Percentiles rank a stretch among this genome's conserved stretches.
Conservation (phyloP, 2,888 invertebrate species). For the Diarsia dahlii region DNA sequence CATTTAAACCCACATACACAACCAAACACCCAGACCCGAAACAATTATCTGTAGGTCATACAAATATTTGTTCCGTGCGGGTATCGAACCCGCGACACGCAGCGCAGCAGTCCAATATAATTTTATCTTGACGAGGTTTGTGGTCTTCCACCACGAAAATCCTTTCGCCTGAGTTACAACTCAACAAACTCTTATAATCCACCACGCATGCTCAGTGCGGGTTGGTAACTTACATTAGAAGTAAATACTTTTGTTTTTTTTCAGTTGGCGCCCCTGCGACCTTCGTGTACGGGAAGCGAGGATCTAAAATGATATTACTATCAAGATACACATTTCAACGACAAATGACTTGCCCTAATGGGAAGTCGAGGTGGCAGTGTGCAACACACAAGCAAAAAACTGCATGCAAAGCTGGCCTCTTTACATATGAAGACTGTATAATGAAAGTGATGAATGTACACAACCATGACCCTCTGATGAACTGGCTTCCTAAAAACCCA, state of each 20-base stretch:
- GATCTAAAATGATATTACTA: slow-evolving; percentile 30
- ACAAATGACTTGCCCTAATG: not conserved
- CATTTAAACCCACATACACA: no score
- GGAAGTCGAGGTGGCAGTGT: slow-evolving; percentile 26
- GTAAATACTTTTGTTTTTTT: not conserved
- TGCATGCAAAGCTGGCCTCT: slow-evolving; percentile 13
- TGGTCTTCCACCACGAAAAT: no score
- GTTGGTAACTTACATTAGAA: not conserved
- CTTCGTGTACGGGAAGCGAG: slow-evolving; percentile 12
- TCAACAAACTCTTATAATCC: no score
- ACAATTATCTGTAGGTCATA: no score
- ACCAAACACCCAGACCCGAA: no score
- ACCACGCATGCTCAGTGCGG: no score
- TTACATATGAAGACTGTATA: slow-evolving; percentile 21
- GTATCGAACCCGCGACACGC: no score
- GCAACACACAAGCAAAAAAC: slow-evolving; percentile 17
- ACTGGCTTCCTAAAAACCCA: not conserved
- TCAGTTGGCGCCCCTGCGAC: not conserved
- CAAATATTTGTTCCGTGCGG: no score
- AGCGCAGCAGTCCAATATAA: no score
- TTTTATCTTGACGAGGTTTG: no score
- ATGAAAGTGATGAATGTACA: slow-evolving; percentile 19
- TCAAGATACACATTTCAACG: slow-evolving; percentile 36
- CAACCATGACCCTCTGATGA: slow-evolving; percentile 5
- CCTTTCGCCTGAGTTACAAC: no score